These are phyloP conservation scores for Venturia canescens DNA, from an alignment of 1,140 invertebrate genomes.

Conservation along the genomic window DNA sequence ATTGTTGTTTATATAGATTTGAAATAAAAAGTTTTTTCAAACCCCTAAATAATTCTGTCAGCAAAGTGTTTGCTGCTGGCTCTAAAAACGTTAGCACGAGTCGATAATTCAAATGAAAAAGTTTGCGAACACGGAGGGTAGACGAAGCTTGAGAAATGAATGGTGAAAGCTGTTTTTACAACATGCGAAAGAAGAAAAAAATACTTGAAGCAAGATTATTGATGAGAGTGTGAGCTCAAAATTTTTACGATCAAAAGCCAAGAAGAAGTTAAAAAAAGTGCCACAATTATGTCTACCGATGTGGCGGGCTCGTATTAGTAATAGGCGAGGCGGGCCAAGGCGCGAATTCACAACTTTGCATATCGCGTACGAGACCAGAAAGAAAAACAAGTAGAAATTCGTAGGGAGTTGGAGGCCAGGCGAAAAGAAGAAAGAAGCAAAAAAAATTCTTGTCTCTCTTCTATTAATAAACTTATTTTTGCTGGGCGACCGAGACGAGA, in stretches of 20 bases:
- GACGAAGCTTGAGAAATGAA: not conserved
- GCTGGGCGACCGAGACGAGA: conserved; percentile 13
- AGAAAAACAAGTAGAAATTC: conserved; percentile 20
- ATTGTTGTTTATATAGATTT: too few species aligned
- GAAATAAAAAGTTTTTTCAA: too few species aligned
- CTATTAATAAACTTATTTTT: conserved; percentile 36
- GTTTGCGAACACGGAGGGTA: not conserved
- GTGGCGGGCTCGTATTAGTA: conserved; percentile 2
- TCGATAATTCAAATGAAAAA: too few species aligned
- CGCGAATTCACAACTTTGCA: conserved; percentile 15
- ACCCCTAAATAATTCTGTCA: too few species aligned
- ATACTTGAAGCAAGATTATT: not conserved
- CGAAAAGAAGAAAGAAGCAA: not conserved
- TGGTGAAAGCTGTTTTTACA: not conserved
- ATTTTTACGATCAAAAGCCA: not conserved
- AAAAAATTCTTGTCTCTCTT: conserved; percentile 12
- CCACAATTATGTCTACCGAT: not conserved
- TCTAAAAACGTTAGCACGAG: too few species aligned
- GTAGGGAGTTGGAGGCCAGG: conserved; percentile 20
- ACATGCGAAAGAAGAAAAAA: not conserved
- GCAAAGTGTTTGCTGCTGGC: too few species aligned
- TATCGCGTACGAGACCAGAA: conserved; percentile 26
- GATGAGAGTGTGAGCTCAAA: not conserved
- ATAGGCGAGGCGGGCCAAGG: conserved; percentile 1
- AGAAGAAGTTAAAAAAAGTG: not conserved